Evolutionary conservation across 2,888 invertebrate species (phyloP).

Genomic region (Diploptera punctata): DNA sequence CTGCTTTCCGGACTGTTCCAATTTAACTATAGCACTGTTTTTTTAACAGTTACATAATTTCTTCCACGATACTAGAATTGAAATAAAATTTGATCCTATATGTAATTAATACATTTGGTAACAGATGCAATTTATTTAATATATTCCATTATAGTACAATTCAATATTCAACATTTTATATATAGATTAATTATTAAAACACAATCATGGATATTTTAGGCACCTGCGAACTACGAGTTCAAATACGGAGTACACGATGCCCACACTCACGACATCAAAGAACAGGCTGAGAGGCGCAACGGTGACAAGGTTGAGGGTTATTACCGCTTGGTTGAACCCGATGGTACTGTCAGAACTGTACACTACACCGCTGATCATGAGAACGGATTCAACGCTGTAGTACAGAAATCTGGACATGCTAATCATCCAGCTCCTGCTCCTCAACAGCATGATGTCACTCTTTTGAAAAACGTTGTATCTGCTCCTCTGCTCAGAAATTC

Average conservation of each 20-base stretch:
- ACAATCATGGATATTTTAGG: no score
- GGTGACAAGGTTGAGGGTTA: slow-evolving; percentile 17
- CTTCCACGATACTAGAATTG: no score
- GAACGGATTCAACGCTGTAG: slow-evolving; percentile 59
- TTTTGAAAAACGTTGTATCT: not conserved
- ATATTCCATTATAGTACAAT: no score
- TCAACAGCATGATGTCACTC: not conserved
- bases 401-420: slow-evolving; percentile 64
- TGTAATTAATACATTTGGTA: no score
- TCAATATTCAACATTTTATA: no score
- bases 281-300: slow-evolving; percentile 8
- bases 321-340: slow-evolving; percentile 27
- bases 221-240: slow-evolving; percentile 14
- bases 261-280: slow-evolving; percentile 19
- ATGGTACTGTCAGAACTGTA: slow-evolving; percentile 53
- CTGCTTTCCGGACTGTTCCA: no score
- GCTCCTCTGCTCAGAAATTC: not conserved
- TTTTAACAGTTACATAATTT: no score
- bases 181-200: no score
- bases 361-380: slow-evolving; percentile 63
- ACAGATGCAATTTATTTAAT: no score
- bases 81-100: no score
- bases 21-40: no score
- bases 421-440: slow-evolving; percentile 56
- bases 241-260: slow-evolving; percentile 19